Evolutionary conservation across 2,113 vertebrate genomes (phyloP), one percentile per base, ranked within the genome.

Genomic region (Leucoraja erinaceus): DNA sequence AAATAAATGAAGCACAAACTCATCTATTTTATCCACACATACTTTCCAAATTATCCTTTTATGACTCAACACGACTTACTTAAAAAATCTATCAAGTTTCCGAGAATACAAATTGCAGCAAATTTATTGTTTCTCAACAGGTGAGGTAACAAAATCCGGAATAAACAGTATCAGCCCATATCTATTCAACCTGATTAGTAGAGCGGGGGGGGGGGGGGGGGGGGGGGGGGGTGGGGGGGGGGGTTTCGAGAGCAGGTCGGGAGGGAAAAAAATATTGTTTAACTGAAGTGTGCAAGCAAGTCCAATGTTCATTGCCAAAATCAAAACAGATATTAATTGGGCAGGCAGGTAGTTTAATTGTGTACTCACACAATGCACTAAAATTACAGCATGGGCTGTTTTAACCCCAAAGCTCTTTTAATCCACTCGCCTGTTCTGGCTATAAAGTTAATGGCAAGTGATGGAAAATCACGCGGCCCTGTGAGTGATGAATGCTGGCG

Each of bases 1-100:
- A 86, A 63, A 11, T 63, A 31, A 86, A 63, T 88, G 59, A n/a
- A 10, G 83, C 28, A 93, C 90, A 94, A 94, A 93, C 93, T 92
- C 86, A 81, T 81, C 92, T 93, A 79, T 93, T 94, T 68, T 54
- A 74, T 68, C 93, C 93, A 92, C 93, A 94, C 56, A 31, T 11
- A 56, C n/a, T 63, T 11, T 31, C n/a, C 83, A 88, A 72, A 63
- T n/a, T 61, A 28, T 5, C 28, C 2, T 86, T 28, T 66, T 88
- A 63, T 31, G 28, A 18, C 7, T 31, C 28, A 86, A 88, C 59
- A 8, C 59, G 18, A 31, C n/a, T 88, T 20, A 63, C 54, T 83
- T 83, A 12, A 88, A 88, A 16, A 88, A 31, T 31, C 28, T 6
- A 5, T 88, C 63, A 16, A 5, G 63, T 88, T 86, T 88, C 28